phyloP scores from a whole-genome alignment of 2,113 vertebrate genomes.

The Poeciliopsis retropinna region DNA sequence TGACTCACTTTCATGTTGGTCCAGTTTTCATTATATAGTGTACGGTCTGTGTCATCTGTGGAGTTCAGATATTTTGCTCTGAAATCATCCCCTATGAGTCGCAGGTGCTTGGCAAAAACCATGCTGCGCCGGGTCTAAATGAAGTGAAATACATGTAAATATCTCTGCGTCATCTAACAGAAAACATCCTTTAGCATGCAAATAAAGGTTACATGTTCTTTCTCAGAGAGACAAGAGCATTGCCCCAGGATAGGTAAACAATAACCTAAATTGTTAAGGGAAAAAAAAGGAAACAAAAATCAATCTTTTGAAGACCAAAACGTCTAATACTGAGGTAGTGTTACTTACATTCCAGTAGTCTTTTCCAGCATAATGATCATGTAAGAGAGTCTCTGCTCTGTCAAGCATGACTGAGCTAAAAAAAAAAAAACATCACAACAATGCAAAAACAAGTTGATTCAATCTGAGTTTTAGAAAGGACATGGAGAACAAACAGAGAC shows the following conservation, averaged over 20 bases:
- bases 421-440: conserved; percentile 5
- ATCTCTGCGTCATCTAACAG: not conserved
- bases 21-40: conserved; percentile 90
- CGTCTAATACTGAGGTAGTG: not conserved
- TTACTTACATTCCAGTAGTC: conserved; percentile 94
- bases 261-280: not conserved
- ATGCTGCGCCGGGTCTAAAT: conserved; percentile 92
- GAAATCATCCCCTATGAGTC: conserved; percentile 88
- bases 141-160: conserved; percentile 10
- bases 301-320: not conserved
- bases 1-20: conserved; percentile 87
- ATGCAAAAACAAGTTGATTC: not conserved
- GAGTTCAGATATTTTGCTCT: conserved; percentile 87
- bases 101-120: conserved; percentile 94
- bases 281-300: not conserved
- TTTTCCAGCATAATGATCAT: conserved; percentile 95
- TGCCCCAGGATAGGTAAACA: not conserved
- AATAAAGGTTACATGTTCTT: not conserved
- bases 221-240: conserved; percentile 1
- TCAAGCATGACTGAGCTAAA: conserved; percentile 89
- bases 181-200: not conserved
- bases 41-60: conserved; percentile 83
- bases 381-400: conserved; percentile 95
- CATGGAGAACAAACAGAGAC: not conserved
- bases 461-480: not conserved